Evolutionary conservation across 2,888 invertebrate genomes (phyloP).

Genomic region (Eristalis tenax): DNA sequence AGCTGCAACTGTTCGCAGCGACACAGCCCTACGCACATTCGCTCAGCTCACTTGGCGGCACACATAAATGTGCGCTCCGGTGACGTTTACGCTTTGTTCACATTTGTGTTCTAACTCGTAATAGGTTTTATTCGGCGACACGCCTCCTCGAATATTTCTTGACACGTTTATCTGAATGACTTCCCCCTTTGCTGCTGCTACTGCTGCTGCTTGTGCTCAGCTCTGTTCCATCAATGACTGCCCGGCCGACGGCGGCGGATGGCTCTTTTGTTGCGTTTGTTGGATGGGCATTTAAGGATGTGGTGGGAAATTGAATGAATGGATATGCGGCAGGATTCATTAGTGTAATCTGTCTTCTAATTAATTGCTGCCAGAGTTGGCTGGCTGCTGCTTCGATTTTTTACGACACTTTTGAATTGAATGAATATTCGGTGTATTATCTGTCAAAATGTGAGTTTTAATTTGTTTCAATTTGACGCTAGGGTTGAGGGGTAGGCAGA

Average conservation of each 20-base stretch:
- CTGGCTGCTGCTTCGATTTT: not conserved
- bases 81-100: conserved; percentile 35
- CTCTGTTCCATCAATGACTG: not conserved
- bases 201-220: no score
- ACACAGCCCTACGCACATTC: conserved; percentile 32
- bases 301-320: conserved; percentile 66
- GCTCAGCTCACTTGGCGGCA: conserved; percentile 8
- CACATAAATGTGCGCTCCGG: conserved; percentile 27
- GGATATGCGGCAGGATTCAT: conserved; percentile 61
- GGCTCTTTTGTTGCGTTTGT: conserved; percentile 52
- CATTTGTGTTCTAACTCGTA: conserved; percentile 66
- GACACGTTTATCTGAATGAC: conserved; percentile 68
- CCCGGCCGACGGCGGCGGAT: conserved; percentile 41
- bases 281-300: conserved; percentile 61
- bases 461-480: conserved; percentile 14
- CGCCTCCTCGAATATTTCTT: conserved; percentile 69
- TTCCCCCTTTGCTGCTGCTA: conserved; percentile 46
- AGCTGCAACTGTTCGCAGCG: conserved; percentile 20
- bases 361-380: conserved; percentile 45
- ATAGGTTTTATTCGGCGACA: conserved; percentile 69
- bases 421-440: conserved; percentile 1
- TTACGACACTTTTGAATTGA: conserved; percentile 14
- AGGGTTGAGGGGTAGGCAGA: not conserved
- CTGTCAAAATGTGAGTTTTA: conserved; percentile 26
- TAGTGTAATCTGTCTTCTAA: conserved; percentile 68